These are phyloP conservation scores for Lottia scabra DNA, from an alignment of 2,888 invertebrate species.

Conservation along the genomic window DNA sequence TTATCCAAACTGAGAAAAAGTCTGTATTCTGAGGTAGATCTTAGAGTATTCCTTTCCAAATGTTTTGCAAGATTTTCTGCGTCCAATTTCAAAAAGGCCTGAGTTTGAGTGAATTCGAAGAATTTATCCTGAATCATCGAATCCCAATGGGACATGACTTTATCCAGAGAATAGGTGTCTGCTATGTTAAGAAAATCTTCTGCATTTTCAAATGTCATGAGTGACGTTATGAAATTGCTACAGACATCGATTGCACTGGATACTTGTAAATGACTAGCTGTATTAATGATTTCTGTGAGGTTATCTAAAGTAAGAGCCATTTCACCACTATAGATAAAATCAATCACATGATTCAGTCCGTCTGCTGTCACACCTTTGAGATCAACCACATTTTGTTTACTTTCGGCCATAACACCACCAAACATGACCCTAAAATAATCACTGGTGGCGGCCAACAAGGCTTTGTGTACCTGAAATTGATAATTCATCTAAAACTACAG, in stretches of 20 bases:
- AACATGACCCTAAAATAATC: constrained; percentile 69
- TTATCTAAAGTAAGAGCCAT: constrained; percentile 62
- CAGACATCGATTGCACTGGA: constrained; percentile 65
- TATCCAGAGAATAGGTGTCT: constrained; percentile 63
- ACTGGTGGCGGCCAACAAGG: constrained; percentile 65
- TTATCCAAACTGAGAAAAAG: constrained; percentile 58
- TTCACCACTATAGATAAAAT: constrained; percentile 66
- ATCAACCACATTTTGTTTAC: constrained; percentile 64
- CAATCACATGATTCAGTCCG: constrained; percentile 53
- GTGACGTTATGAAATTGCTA: constrained; percentile 64
- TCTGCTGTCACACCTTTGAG: constrained; percentile 58
- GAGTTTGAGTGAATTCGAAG: constrained; percentile 59
- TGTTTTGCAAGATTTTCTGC: constrained; percentile 52
- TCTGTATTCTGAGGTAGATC: constrained; percentile 56
- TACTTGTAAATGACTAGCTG: constrained; percentile 64
- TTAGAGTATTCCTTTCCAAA: constrained; percentile 51
- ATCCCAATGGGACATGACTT: constrained; percentile 60
- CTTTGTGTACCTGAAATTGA: constrained; percentile 63
- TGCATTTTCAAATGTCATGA: constrained; percentile 65
- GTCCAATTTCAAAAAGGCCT: constrained; percentile 59
- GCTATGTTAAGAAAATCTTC: constrained; percentile 65
- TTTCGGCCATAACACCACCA: constrained; percentile 65
- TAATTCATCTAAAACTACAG: constrained; percentile 1
- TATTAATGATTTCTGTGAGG: constrained; percentile 64
- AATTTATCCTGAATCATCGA: constrained; percentile 63